Evolutionary conservation across 2,888 invertebrate species (phyloP), one percentile per base, ranked within the genome.

Genomic region (Lobophora halterata): DNA sequence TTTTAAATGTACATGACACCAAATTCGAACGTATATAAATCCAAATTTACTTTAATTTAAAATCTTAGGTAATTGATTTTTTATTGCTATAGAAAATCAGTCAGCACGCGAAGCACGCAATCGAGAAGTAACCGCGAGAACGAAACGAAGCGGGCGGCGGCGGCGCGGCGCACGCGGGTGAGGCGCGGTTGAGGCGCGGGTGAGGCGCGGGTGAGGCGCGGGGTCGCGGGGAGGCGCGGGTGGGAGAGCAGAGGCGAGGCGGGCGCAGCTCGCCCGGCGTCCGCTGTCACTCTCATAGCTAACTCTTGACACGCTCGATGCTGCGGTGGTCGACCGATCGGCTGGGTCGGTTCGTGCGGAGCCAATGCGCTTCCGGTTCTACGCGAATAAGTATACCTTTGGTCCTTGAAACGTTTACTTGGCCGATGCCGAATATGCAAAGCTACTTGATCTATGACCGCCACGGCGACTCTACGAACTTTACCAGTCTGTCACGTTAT

Each of bases 41-140:
- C 86, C 87, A 88, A 88, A 88, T 88, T 86, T 86, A 87, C 73
- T 82, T 86, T 85, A 85, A 88, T 88, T 87, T 88, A 88, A 88
- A 87, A 88, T 83, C 87, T 88, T 88, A 88, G 87, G 87, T 88
- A 88, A 88, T 88, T 88, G 87, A 88, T 85, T 88, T 61, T 86
- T 88, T 88, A 88, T 88, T 88, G 88, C 88, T 88, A 88, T 88
- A 88, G 88, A 88, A 88, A 88, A 88, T 88, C 88, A 88, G 88
- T 88, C 88, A 88, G 88, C 88, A 88, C 88, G 88, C 88, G 85
- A 88, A 88, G 88, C 88, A 88, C 88, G 88, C 87, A 88, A 88
- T 88, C 85, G 86, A 88, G 88, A 88, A 88, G 86, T 87, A 88
- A 85, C 86, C 85, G 86, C 86, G 81, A 81, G 85, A 86, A 85